A percentile compares a stretch with the other conserved stretches of the same genome.
phyloP scores from a whole-genome alignment of 2,888 invertebrate genomes.

The Ochlodes sylvanus region DNA sequence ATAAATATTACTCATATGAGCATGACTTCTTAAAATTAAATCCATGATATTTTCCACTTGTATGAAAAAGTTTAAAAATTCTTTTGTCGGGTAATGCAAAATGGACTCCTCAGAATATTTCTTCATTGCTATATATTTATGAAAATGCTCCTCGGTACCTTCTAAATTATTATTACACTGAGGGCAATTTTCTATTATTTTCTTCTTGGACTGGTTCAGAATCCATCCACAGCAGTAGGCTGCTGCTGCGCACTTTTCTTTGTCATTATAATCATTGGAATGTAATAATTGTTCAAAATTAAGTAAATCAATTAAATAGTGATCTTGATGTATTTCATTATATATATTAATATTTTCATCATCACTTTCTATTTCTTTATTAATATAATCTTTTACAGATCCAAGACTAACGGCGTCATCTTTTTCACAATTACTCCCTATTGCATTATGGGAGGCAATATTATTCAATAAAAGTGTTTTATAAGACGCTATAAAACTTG shows the following conservation, averaged over 20 bases:
- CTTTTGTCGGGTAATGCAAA: neutral
- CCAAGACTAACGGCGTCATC: conserved; percentile 35
- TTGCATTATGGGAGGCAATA: conserved; percentile 34
- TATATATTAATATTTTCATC: neutral
- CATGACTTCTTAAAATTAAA: neutral
- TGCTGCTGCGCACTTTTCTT: neutral
- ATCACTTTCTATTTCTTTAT: conserved; percentile 6
- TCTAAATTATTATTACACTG: neutral
- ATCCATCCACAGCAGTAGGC: conserved; percentile 2
- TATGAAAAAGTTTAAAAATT: neutral
- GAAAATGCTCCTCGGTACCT: neutral
- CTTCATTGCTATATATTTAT: neutral
- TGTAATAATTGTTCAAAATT: neutral
- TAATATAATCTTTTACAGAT: conserved; percentile 4
- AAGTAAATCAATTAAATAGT: neutral
- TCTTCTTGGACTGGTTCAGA: neutral
- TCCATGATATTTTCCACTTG: neutral
- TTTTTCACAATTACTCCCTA: conserved; percentile 43
- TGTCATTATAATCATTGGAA: neutral
- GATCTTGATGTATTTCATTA: neutral
- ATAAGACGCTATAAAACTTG: conserved; percentile 34
- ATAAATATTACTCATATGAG: neutral
- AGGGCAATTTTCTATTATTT: neutral
- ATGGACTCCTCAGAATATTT: neutral
- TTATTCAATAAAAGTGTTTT: conserved; percentile 40